Evolutionary conservation across 2,888 invertebrate genomes (phyloP).

Genomic region (Perizoma flavofasciatum): DNA sequence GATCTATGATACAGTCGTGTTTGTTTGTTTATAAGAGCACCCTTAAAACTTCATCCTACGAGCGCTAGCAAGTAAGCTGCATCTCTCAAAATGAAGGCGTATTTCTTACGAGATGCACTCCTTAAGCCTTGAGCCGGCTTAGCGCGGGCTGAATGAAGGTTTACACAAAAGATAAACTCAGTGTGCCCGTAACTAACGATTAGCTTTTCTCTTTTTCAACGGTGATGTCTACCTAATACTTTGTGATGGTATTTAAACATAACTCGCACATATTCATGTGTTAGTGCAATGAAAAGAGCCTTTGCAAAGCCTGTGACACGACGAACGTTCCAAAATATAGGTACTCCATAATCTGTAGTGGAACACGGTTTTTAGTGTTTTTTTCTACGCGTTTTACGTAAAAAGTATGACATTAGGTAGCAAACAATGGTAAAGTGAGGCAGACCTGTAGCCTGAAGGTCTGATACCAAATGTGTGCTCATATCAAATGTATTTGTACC

Average conservation of each 20-base stretch:
- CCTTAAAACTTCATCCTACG: constrained; percentile 1
- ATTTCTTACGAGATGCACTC: constrained; percentile 29
- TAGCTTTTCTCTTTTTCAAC: constrained; percentile 49
- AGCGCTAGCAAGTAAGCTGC: constrained; percentile 13
- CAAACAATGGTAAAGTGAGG: too few relatives aligned
- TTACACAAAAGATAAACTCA: constrained; percentile 68
- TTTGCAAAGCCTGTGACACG: too few relatives aligned
- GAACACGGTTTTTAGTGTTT: too few relatives aligned
- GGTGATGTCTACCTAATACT: neutral
- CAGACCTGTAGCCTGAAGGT: too few relatives aligned
- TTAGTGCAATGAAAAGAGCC: too few relatives aligned
- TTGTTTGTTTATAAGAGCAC: neutral
- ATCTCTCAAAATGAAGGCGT: constrained; percentile 24
- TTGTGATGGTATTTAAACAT: neutral
- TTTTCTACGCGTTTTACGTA: too few relatives aligned
- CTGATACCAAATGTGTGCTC: too few relatives aligned
- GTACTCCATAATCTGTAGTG: too few relatives aligned
- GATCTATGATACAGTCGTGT: too few relatives aligned
- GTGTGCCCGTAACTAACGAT: constrained; percentile 44
- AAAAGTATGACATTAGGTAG: too few relatives aligned
- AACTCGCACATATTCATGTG: neutral
- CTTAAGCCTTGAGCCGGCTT: constrained; percentile 48
- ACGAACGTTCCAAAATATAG: too few relatives aligned
- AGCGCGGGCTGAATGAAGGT: constrained; percentile 65
- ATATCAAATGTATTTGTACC: too few relatives aligned